Evolutionary conservation across 2,797 vertebrate genomes (phyloP).

Genomic region (Helicolenus hilgendorfi): DNA sequence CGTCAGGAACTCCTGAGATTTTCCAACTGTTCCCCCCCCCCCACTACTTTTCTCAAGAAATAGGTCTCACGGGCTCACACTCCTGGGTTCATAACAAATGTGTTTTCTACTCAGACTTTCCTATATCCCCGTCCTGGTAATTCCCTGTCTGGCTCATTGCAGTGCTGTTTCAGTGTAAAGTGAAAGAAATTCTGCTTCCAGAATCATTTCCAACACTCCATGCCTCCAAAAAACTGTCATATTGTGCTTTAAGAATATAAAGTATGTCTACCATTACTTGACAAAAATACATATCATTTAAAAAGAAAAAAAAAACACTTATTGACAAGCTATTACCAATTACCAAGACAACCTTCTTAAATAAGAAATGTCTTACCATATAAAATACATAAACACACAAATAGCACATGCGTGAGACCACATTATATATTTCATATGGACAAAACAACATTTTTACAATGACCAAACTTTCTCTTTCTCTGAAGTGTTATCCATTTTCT

Average conservation of each 20-base stretch:
- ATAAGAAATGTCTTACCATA: not conserved
- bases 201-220: slow-evolving; percentile 24
- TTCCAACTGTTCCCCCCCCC: not conserved
- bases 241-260: not conserved
- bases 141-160: slow-evolving; percentile 39
- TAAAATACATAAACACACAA: not conserved
- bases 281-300: not conserved
- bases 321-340: not conserved
- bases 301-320: not conserved
- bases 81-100: slow-evolving; percentile 56
- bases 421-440: not conserved
- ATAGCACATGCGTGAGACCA: not conserved
- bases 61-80: slow-evolving; percentile 26
- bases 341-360: not conserved
- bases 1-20: slow-evolving; percentile 19
- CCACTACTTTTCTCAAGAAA: slow-evolving; percentile 33
- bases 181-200: slow-evolving; percentile 10
- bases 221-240: slow-evolving; percentile 18
- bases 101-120: slow-evolving; percentile 43
- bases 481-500: too few species aligned
- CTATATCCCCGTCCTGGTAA: slow-evolving; percentile 26
- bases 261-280: not conserved
- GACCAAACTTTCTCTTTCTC: not conserved
- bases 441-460: not conserved
- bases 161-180: slow-evolving; percentile 31